A percentile compares a stretch with the other conserved stretches of the same genome.
phyloP scores from a whole-genome alignment of 2,113 vertebrate species.

The Capra hircus region DNA sequence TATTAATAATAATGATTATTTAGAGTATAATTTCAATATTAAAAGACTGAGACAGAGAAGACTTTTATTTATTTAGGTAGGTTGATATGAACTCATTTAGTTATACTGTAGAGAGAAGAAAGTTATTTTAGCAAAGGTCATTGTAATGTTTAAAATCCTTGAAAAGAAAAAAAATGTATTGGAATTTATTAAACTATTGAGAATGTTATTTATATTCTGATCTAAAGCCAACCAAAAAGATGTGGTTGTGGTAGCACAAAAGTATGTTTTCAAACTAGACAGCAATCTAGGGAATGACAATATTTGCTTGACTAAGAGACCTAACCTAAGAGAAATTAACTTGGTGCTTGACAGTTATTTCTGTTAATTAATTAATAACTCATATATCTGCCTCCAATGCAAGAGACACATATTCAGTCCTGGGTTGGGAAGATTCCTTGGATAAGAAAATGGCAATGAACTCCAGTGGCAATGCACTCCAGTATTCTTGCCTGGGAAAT shows the following conservation, averaged over 20 bases:
- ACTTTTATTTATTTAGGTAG: not conserved
- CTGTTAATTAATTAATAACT: not conserved
- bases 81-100: not conserved
- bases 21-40: not conserved
- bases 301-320: not conserved
- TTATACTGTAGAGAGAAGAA: not conserved
- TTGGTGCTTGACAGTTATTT: not conserved
- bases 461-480: not conserved
- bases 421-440: not conserved
- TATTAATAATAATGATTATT: not conserved
- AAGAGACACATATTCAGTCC: not conserved
- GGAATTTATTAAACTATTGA: slow-evolving; percentile 10
- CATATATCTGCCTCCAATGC: not conserved
- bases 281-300: not conserved
- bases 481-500: not conserved
- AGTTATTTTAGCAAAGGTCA: not conserved
- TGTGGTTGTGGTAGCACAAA: not conserved
- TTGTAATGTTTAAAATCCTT: slow-evolving; percentile 3
- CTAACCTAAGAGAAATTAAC: not conserved
- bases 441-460: not conserved
- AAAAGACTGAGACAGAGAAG: not conserved
- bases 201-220: not conserved
- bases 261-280: not conserved
- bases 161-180: not conserved
- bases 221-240: not conserved